Conservation (phyloP, 2,113 vertebrate genomes). For the Megaceryle torquata region DNA sequence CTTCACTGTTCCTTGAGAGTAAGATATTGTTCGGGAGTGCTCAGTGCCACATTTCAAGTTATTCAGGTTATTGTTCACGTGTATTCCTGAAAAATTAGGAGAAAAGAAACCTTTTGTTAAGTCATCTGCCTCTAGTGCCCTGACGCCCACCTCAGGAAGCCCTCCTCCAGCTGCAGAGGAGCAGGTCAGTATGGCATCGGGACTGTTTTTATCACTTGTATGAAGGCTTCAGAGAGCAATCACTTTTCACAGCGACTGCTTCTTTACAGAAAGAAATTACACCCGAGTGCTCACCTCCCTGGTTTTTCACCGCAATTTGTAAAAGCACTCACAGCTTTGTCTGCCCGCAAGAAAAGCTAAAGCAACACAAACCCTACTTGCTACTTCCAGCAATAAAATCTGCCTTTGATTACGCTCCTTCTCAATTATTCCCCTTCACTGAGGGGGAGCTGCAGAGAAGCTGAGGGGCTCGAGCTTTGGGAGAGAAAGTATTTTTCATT, state of each 20-base stretch:
- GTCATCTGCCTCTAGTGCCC: neutral
- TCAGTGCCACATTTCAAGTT: slow-evolving; percentile 89
- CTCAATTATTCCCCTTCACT: neutral
- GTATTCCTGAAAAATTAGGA: slow-evolving; percentile 78
- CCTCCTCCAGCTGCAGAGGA: neutral
- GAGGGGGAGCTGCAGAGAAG: neutral
- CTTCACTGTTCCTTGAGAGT: slow-evolving; percentile 71
- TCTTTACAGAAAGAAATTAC: neutral
- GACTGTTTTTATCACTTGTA: neutral
- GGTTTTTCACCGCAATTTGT: neutral
- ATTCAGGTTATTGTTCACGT: slow-evolving; percentile 95
- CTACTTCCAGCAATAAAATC: neutral
- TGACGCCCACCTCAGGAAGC: neutral
- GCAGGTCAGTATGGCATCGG: neutral
- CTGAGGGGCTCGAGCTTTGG: neutral
- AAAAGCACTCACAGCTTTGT: neutral
- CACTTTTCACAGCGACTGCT: neutral
- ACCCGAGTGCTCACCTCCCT: neutral
- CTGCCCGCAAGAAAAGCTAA: neutral
- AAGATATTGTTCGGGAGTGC: slow-evolving; percentile 79
- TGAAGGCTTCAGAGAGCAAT: neutral
- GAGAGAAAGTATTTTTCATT: neutral
- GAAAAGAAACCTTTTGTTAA: neutral
- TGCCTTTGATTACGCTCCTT: neutral
- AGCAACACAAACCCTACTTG: neutral